Evolutionary conservation across 2,888 invertebrate species (phyloP).

Genomic region (Idaea aversata): DNA sequence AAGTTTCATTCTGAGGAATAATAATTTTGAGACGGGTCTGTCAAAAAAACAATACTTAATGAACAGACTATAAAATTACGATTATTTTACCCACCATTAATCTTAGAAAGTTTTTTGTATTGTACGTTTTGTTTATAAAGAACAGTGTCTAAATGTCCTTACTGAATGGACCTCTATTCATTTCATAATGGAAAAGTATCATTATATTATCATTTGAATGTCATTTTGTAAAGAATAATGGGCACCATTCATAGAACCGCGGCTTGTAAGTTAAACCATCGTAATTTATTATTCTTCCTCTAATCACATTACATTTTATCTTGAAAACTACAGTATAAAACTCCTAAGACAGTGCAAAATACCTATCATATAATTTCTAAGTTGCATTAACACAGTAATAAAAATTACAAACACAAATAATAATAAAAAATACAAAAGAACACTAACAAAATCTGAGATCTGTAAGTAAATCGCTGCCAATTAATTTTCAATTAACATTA

Average conservation of each 20-base stretch:
- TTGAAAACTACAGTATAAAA: background rate
- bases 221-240: background rate
- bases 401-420: slow-evolving; percentile 40
- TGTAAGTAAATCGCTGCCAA: background rate
- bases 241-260: background rate
- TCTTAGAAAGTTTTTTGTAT: slow-evolving; percentile 28
- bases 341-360: background rate
- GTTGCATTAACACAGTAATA: slow-evolving; percentile 22
- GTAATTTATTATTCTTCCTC: background rate
- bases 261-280: background rate
- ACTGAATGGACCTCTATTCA: background rate
- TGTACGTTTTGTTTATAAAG: slow-evolving; percentile 25
- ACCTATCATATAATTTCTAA: slow-evolving; percentile 23
- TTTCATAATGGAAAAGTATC: background rate
- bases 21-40: slow-evolving; percentile 13
- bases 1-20: background rate
- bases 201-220: no score
- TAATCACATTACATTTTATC: background rate
- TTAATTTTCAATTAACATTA: slow-evolving; percentile 12
- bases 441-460: slow-evolving; percentile 27
- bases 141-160: background rate
- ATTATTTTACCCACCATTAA: slow-evolving; percentile 34
- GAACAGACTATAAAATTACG: slow-evolving; percentile 18
- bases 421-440: slow-evolving; percentile 27
- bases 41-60: slow-evolving; percentile 2